Evolutionary conservation across 30 jellyfish, hydroid and myxozoan species (phyloP).

Genomic region (Sanderia malayensis): DNA sequence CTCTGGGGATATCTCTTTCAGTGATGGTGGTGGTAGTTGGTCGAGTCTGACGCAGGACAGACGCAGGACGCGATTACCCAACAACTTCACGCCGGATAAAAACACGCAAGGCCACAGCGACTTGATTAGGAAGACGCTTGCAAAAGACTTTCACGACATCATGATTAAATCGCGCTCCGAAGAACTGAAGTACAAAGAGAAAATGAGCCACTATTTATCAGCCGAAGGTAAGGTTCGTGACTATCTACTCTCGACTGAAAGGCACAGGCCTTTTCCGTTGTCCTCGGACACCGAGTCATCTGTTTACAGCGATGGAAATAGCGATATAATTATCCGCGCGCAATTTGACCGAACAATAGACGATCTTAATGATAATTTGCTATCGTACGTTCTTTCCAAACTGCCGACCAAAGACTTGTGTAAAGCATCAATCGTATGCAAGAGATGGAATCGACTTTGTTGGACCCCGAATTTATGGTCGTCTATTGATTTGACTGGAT

Average conservation of each 20-base stretch:
- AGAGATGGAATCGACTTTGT: slow-evolving; percentile 61
- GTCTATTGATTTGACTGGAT: slow-evolving; percentile 32
- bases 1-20: slow-evolving; percentile 45
- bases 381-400: slow-evolving; percentile 44
- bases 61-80: slow-evolving; percentile 7
- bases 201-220: slow-evolving; percentile 36
- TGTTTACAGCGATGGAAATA: slow-evolving; percentile 19
- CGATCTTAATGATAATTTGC: slow-evolving; percentile 28
- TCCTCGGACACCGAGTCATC: slow-evolving; percentile 47
- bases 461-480: slow-evolving; percentile 82
- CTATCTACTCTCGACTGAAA: slow-evolving; percentile 51
- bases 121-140: slow-evolving; percentile 47
- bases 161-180: slow-evolving; percentile 47
- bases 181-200: slow-evolving; percentile 53
- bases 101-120: slow-evolving; percentile 25
- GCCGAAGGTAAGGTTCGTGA: slow-evolving; percentile 61
- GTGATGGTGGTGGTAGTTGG: slow-evolving; percentile 73
- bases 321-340: background rate
- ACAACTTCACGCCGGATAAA: background rate
- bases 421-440: slow-evolving; percentile 59
- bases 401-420: slow-evolving; percentile 62
- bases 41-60: slow-evolving; percentile 15
- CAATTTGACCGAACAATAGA: slow-evolving; percentile 36
- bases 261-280: slow-evolving; percentile 34
- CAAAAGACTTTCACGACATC: slow-evolving; percentile 55